These are phyloP conservation scores for Adineta ricciae DNA, from an alignment of 2,888 invertebrate species.

Conservation along the genomic window DNA sequence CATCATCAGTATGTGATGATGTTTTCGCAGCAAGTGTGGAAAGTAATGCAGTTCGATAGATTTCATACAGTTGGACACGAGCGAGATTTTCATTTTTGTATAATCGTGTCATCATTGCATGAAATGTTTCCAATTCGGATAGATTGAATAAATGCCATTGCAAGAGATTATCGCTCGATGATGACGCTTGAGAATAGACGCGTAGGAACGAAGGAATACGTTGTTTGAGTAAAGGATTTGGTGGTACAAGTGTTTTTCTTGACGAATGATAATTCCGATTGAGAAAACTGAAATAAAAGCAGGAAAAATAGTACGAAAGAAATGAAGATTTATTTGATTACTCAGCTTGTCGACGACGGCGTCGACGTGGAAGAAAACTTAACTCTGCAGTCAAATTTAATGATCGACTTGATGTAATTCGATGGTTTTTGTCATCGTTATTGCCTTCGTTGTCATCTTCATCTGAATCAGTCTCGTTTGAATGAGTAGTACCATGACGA, in stretches of 20 bases:
- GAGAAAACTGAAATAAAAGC: background rate
- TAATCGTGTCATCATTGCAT: slow-evolving; percentile 83
- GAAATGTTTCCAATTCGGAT: slow-evolving; percentile 84
- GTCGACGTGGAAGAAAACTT: background rate
- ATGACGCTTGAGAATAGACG: slow-evolving; percentile 12
- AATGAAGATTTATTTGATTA: background rate
- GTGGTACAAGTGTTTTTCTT: background rate
- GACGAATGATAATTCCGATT: background rate
- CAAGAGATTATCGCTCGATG: slow-evolving; percentile 36
- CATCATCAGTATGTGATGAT: background rate
- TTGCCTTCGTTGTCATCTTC: background rate
- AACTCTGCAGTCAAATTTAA: background rate
- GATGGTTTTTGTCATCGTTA: background rate
- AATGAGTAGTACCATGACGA: background rate
- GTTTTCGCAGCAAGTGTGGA: background rate
- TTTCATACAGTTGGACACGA: slow-evolving; percentile 89
- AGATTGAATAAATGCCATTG: slow-evolving; percentile 86
- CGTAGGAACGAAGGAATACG: background rate
- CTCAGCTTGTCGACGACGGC: background rate
- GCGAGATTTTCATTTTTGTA: slow-evolving; percentile 89
- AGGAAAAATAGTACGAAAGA: too few species aligned
- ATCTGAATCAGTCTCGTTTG: background rate
- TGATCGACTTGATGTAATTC: background rate
- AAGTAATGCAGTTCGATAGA: slow-evolving; percentile 57
- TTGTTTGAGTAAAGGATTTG: background rate